Evolutionary conservation across 2,797 vertebrate species (phyloP).

Genomic region (Corythornis leucogaster): DNA sequence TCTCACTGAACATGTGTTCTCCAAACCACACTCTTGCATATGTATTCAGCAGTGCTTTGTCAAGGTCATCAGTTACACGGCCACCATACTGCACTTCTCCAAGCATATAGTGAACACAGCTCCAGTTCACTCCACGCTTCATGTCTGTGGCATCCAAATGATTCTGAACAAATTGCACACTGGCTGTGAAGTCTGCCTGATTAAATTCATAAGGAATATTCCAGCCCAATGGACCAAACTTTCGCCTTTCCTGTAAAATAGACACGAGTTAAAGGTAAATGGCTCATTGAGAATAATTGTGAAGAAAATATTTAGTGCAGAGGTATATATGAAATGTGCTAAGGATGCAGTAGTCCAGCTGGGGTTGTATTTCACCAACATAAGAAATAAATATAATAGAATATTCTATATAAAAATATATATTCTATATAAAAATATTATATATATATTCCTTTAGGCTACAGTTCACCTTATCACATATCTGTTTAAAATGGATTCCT

Average conservation of each 20-base stretch:
- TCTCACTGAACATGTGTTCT: slow-evolving; percentile 81
- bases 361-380: neutral
- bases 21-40: slow-evolving; percentile 87
- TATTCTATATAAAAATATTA: no score
- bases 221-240: slow-evolving; percentile 88
- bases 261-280: neutral
- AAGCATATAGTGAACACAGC: slow-evolving; percentile 86
- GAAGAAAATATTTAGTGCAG: neutral
- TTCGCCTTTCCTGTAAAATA: slow-evolving; percentile 82
- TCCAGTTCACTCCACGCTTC: slow-evolving; percentile 84
- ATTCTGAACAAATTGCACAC: slow-evolving; percentile 88
- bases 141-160: slow-evolving; percentile 82
- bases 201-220: slow-evolving; percentile 91
- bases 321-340: neutral
- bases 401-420: no score
- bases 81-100: slow-evolving; percentile 88
- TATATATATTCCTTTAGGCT: neutral
- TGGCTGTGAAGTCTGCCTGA: slow-evolving; percentile 87
- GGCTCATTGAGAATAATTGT: neutral
- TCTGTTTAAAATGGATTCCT: neutral
- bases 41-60: slow-evolving; percentile 85
- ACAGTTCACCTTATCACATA: neutral
- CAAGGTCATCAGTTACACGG: slow-evolving; percentile 86
- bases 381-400: neutral
- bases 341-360: neutral